A percentile compares a stretch with the other conserved stretches of the same genome.
phyloP scores from a whole-genome alignment of 2,113 vertebrate species.

The Dicrurus megarhynchus region DNA sequence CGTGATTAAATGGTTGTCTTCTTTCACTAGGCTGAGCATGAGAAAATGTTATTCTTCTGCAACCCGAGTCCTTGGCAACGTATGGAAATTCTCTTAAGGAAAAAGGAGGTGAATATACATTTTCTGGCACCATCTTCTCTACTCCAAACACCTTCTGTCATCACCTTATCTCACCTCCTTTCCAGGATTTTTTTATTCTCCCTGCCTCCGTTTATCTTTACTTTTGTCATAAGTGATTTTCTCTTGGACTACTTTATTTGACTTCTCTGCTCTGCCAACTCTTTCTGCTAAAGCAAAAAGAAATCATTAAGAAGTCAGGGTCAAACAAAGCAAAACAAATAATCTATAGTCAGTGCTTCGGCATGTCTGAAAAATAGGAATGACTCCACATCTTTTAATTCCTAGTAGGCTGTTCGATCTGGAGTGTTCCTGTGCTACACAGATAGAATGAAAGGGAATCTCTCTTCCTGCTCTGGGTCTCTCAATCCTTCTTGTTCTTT shows the following conservation, averaged over 20 bases:
- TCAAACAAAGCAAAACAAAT: conserved; percentile 16
- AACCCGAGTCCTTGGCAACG: neutral
- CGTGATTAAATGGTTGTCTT: neutral
- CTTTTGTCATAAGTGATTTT: neutral
- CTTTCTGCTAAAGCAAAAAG: neutral
- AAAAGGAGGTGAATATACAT: neutral
- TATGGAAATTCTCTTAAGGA: neutral
- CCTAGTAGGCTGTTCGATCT: neutral
- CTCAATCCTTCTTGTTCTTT: neutral
- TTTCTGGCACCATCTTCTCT: neutral
- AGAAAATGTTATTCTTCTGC: neutral
- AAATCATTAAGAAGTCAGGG: neutral
- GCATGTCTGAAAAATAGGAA: neutral
- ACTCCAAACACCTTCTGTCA: neutral
- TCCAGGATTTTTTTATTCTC: neutral
- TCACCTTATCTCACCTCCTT: neutral
- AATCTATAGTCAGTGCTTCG: neutral
- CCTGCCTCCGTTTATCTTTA: neutral
- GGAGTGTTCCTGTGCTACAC: neutral
- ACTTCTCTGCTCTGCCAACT: neutral
- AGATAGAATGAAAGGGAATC: neutral
- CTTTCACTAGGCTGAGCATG: neutral
- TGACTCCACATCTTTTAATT: neutral
- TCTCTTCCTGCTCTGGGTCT: neutral
- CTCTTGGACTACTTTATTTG: neutral